A percentile compares a stretch with the other conserved stretches of the same genome.
phyloP scores from a whole-genome alignment of 2,888 invertebrate species.

The Drosophila atroscutellata region DNA sequence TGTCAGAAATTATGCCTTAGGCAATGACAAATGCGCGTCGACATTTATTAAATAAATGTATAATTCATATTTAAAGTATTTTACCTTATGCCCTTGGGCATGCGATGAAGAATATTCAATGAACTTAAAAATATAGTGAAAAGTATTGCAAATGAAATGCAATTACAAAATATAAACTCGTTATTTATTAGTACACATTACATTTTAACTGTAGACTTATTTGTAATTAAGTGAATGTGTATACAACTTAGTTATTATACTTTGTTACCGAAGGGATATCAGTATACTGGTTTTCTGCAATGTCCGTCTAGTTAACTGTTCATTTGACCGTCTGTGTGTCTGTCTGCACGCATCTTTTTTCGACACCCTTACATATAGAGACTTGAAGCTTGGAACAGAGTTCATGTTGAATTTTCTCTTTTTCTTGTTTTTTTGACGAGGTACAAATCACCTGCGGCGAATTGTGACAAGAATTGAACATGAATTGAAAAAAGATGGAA shows the following conservation, averaged over 20 bases:
- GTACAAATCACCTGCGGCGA: conserved; percentile 50
- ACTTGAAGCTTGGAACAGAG: background rate
- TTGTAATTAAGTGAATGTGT: background rate
- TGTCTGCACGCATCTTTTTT: too few species aligned
- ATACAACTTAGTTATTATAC: too few species aligned
- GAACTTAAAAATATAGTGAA: background rate
- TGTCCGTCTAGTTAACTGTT: too few species aligned
- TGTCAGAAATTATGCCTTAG: conserved; percentile 29
- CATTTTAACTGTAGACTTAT: too few species aligned
- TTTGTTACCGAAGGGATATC: too few species aligned
- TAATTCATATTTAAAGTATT: background rate
- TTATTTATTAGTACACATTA: background rate
- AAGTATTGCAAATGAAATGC: background rate
- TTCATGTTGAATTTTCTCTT: conserved; percentile 26
- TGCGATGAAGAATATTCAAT: background rate
- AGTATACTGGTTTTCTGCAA: too few species aligned
- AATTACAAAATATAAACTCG: background rate
- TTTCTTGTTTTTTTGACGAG: conserved; percentile 31
- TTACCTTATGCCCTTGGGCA: background rate
- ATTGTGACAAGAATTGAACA: conserved; percentile 57
- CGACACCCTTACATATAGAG: too few species aligned
- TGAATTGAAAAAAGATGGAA: conserved; percentile 18
- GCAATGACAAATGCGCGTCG: background rate
- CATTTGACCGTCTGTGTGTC: too few species aligned
- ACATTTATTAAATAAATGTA: background rate